Evolutionary conservation across 2,888 invertebrate genomes (phyloP).

Genomic region (Homarus gammarus): DNA sequence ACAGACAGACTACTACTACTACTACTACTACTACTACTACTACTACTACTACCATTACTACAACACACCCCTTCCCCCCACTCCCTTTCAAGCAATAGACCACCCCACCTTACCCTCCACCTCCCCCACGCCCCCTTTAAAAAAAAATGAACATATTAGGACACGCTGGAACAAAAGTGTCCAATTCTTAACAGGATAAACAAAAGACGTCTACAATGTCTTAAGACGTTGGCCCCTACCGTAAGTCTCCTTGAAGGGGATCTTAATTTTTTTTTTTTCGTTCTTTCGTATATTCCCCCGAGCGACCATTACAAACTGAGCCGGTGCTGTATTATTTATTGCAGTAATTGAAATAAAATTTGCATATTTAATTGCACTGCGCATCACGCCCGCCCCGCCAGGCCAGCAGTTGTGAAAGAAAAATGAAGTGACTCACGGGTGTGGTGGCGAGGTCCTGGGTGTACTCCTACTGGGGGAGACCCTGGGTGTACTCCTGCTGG

Average conservation of each 20-base stretch:
- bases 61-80: too few species aligned
- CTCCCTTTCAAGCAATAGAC: neutral
- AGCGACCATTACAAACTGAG: conserved; percentile 55
- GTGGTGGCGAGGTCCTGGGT: neutral
- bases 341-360: conserved; percentile 69
- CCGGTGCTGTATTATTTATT: conserved; percentile 62
- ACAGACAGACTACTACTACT: too few species aligned
- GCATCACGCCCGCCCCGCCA: conserved; percentile 62
- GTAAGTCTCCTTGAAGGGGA: conserved; percentile 6
- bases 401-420: conserved; percentile 62
- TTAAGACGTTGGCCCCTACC: neutral
- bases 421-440: conserved; percentile 47
- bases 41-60: too few species aligned
- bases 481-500: too few species aligned
- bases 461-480: neutral
- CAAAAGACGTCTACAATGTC: conserved; percentile 26
- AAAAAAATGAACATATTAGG: conserved; percentile 15
- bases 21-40: too few species aligned
- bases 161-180: conserved; percentile 37
- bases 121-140: neutral
- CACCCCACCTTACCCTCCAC: neutral
- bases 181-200: conserved; percentile 41
- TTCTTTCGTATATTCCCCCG: too few species aligned
- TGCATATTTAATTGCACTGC: conserved; percentile 69
- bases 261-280: neutral